A percentile compares a stretch with the other conserved stretches of the same genome.
Conservation (phyloP, 2,888 invertebrate genomes). For the Leucoma salicis region DNA sequence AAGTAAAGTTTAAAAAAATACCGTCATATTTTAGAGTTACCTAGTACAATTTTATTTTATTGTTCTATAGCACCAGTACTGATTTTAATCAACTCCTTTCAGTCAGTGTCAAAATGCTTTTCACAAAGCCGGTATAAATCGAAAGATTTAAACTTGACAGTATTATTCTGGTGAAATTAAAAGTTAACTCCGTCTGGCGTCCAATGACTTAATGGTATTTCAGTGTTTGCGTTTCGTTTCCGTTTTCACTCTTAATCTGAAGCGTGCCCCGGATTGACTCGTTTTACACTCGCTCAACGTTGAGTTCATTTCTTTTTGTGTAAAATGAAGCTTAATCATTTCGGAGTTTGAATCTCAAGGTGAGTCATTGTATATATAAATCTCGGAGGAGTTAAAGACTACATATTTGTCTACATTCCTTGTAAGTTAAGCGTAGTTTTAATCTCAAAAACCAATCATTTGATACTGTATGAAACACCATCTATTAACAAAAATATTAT, state of each 20-base stretch:
- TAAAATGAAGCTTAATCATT: constrained; percentile 35
- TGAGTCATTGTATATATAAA: too few relatives aligned
- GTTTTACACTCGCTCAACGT: constrained; percentile 36
- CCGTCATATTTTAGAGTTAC: too few relatives aligned
- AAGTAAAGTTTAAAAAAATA: too few relatives aligned
- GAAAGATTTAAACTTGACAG: constrained; percentile 39
- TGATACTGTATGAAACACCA: too few relatives aligned
- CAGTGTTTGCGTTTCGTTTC: constrained; percentile 68
- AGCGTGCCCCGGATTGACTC: constrained; percentile 39
- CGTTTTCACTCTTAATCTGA: constrained; percentile 61
- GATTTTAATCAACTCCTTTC: constrained; percentile 9
- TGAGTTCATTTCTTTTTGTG: constrained; percentile 37
- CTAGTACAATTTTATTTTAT: not conserved
- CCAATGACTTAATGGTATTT: constrained; percentile 72
- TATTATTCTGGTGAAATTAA: constrained; percentile 59
- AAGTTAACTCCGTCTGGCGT: constrained; percentile 50
- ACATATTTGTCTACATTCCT: too few relatives aligned
- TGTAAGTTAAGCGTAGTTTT: too few relatives aligned
- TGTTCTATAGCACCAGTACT: not conserved
- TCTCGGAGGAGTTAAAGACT: too few relatives aligned
- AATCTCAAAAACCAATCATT: too few relatives aligned
- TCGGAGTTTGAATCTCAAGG: constrained; percentile 27
- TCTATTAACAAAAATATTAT: too few relatives aligned
- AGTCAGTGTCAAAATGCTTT: constrained; percentile 23
- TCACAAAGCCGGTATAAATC: constrained; percentile 29